Percentiles rank a stretch among this genome's conserved stretches.
phyloP scores from a whole-genome alignment of 2,888 invertebrate genomes.

The Nesidiocoris tenuis region DNA sequence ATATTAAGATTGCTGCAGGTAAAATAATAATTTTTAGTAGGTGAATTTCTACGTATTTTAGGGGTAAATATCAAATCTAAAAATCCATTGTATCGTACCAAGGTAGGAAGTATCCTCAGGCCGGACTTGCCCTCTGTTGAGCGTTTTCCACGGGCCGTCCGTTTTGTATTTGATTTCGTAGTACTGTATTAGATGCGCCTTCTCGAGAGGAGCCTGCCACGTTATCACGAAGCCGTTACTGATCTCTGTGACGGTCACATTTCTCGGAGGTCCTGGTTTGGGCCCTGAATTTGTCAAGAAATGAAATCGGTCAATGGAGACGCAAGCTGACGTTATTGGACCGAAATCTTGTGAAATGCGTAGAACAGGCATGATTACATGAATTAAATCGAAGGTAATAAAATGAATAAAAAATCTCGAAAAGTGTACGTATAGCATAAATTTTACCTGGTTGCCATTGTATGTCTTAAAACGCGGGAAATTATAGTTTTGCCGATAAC shows the following conservation, averaged over 20 bases:
- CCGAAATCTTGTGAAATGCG: too few species aligned
- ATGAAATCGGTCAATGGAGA: too few species aligned
- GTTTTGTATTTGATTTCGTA: slow-evolving; percentile 90
- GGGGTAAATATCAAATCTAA: too few species aligned
- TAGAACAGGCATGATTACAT: background rate
- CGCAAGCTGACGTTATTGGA: too few species aligned
- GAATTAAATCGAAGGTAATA: background rate
- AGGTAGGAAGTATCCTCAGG: slow-evolving; percentile 87
- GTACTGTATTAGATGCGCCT: slow-evolving; percentile 77
- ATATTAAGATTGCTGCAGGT: too few species aligned
- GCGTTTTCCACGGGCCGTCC: slow-evolving; percentile 83
- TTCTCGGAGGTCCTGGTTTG: slow-evolving; percentile 85
- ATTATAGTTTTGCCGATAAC: too few species aligned
- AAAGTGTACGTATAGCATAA: background rate
- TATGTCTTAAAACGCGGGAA: background rate
- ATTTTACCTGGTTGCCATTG: background rate
- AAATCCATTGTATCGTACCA: too few species aligned
- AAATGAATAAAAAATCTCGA: background rate
- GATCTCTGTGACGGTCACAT: slow-evolving; percentile 85
- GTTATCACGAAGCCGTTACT: slow-evolving; percentile 87
- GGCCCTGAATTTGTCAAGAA: slow-evolving; percentile 67
- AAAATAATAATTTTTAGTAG: too few species aligned
- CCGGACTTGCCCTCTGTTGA: slow-evolving; percentile 83
- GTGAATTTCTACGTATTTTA: too few species aligned
- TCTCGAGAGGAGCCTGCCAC: slow-evolving; percentile 83